phyloP scores from a whole-genome alignment of 1,140 invertebrate species.

The Heterodera carotae region DNA sequence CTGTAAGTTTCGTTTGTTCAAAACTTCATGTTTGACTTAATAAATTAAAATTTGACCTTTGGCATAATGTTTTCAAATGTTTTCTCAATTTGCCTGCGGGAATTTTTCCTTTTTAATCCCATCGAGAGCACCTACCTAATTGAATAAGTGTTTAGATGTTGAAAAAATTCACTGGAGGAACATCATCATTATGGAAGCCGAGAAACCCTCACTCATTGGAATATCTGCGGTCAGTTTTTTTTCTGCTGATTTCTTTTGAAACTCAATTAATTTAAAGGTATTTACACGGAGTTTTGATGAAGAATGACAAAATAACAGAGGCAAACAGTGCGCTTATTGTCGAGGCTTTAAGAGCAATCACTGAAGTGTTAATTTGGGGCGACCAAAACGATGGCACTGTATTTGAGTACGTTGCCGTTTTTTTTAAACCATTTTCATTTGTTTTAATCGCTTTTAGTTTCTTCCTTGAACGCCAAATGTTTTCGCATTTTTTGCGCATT shows the following conservation, averaged over 20 bases:
- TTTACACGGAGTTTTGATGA: constrained; percentile 88
- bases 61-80: no score
- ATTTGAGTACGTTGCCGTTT: constrained; percentile 84
- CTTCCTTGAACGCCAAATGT: constrained; percentile 98
- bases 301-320: constrained; percentile 94
- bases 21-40: no score
- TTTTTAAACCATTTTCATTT: constrained; percentile 19
- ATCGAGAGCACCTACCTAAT: no score
- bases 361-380: constrained; percentile 99
- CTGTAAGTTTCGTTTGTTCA: no score
- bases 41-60: no score
- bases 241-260: constrained; percentile 25
- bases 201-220: constrained; percentile 64
- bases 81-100: no score
- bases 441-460: constrained; percentile 73
- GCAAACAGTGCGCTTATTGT: constrained; percentile 90
- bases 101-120: no score
- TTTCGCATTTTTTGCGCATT: constrained; percentile 93
- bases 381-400: constrained; percentile 99
- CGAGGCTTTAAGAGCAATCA: constrained; percentile 85
- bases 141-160: constrained; percentile 21
- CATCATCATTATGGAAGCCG: constrained; percentile 56
- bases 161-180: constrained; percentile 21
- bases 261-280: constrained; percentile 71
- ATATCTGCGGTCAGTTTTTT: constrained; percentile 59